A percentile compares a stretch with the other conserved stretches of the same genome.
phyloP scores from a whole-genome alignment of 2,113 vertebrate genomes.

The Athene cunicularia region DNA sequence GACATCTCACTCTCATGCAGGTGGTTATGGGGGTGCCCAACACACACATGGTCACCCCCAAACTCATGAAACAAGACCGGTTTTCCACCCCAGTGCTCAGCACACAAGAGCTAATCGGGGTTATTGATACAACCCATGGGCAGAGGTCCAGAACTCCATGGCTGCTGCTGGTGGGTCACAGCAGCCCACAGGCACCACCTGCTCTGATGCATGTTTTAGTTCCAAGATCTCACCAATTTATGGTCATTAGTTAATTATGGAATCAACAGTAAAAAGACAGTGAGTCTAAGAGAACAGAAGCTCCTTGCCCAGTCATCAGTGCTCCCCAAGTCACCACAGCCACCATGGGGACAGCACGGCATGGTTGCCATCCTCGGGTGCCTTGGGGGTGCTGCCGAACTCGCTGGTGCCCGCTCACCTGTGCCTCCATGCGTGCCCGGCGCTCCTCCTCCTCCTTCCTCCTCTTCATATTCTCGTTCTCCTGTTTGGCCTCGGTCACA shows the following conservation, averaged over 20 bases:
- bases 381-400: neutral
- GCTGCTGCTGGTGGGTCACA: neutral
- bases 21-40: neutral
- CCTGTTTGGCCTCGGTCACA: conserved; percentile 91
- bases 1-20: neutral
- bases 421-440: conserved; percentile 93
- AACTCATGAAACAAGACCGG: neutral
- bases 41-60: rapidly evolving
- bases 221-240: neutral
- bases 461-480: conserved; percentile 96
- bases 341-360: neutral
- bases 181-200: neutral
- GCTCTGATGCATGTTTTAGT: neutral
- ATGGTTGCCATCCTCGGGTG: rapidly evolving
- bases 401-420: conserved; percentile 69
- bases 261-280: neutral
- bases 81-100: neutral
- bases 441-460: conserved; percentile 97
- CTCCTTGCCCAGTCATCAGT: neutral
- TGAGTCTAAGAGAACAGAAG: neutral
- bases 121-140: neutral
- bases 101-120: rapidly evolving
- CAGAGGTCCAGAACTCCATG: neutral
- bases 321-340: neutral
- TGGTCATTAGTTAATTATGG: neutral